A percentile compares a stretch with the other conserved stretches of the same genome.
phyloP scores from a whole-genome alignment of 2,888 invertebrate species.

The Vannuccia rotundouncinata region DNA sequence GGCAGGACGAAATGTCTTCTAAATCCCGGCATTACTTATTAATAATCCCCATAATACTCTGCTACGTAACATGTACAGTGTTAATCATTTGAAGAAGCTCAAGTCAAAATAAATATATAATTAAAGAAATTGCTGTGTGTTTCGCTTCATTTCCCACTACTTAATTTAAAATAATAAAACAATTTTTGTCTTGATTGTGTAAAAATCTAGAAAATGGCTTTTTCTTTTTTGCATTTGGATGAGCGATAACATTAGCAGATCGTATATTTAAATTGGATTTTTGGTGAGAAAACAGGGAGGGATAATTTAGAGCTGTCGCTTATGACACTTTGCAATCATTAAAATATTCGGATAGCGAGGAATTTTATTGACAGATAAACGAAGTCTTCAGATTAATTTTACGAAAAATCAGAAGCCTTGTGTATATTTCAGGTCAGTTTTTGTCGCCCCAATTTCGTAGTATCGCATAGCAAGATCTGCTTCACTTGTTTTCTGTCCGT shows the following conservation, averaged over 20 bases:
- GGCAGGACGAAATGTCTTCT: neutral
- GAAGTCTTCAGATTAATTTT: neutral
- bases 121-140: neutral
- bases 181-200: neutral
- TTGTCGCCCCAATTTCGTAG: neutral
- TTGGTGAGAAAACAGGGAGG: neutral
- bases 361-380: neutral
- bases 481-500: neutral
- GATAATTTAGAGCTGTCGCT: neutral
- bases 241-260: neutral
- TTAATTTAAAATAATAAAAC: neutral
- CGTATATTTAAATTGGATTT: neutral
- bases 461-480: neutral
- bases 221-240: neutral
- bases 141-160: neutral
- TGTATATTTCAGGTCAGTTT: neutral
- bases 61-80: neutral
- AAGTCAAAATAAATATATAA: neutral
- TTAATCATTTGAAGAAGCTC: neutral
- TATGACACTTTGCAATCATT: neutral
- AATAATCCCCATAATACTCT: neutral
- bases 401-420: neutral
- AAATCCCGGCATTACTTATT: neutral
- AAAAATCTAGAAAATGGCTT: neutral
- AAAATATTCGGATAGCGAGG: neutral